Base-by-base conservation (phyloP, 2,797 vertebrate genomes). In the Ibycter americanus region DNA sequence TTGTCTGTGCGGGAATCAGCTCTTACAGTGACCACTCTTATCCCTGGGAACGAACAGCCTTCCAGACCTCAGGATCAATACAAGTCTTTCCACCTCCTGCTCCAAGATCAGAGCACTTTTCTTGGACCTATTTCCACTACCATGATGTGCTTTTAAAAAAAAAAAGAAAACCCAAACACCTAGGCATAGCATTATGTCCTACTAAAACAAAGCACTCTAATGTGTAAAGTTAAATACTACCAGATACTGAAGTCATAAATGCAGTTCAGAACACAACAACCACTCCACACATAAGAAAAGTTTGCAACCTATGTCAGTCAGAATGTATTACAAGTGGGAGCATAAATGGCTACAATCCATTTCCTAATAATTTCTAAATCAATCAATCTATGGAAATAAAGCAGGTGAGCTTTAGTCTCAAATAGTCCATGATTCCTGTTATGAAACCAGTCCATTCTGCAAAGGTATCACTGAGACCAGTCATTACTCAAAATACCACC, bases 41-140 rank as follows among this genome's bases (percentile, higher is more conserved):
- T 20, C 26, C 23, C 71, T 4, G 14, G 55, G 34, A 58, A 32
- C 0, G 0, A 44, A n/a, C 0, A 1, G 3, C 20, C 34, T 77
- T 27, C 42, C 44, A 54, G 62, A 49, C 58, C 25, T 11, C 20
- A 22, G 46, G 29, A 44, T 31, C 51, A 29, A 0, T 1, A 17
- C 19, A 42, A 80, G 4, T 4, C 22, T 87, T 73, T 72, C 22
- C 23, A 42, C 21, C 26, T 58, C 34, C 65, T 71, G 38, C 56
- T 74, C 42, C 58, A 66, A 27, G 15, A 74, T 29, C 32, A 79
- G 65, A 22, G 32, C 29, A 52, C 23, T 56, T 46, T n/a, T 51
- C 52, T 51, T 61, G 36, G n/a, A 29, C 15, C 8, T 26, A 11
- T 40, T 70, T 55, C 55, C 46, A 40, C 17, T 51, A 56, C 4